Percentiles rank a stretch among this genome's conserved stretches.
phyloP scores from a whole-genome alignment of 2,888 invertebrate genomes.

The Ophion ellenae region DNA sequence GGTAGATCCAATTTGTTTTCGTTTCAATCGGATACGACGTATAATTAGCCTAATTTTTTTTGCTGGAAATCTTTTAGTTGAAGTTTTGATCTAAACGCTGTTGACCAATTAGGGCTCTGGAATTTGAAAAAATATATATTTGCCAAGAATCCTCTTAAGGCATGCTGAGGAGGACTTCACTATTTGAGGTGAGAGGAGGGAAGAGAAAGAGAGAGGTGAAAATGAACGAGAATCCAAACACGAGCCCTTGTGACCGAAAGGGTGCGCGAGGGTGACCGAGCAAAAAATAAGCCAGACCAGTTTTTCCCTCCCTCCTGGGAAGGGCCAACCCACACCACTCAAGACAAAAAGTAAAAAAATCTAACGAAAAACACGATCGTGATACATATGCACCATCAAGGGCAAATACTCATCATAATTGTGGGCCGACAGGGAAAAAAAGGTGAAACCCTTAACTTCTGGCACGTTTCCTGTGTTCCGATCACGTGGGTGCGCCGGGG shows the following conservation, averaged over 20 bases:
- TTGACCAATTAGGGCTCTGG: slow-evolving; percentile 39
- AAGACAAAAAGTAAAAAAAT: slow-evolving; percentile 18
- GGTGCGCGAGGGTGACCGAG: slow-evolving; percentile 44
- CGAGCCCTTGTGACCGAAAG: slow-evolving; percentile 42
- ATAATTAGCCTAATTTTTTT: slow-evolving; percentile 39
- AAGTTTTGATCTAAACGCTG: slow-evolving; percentile 1
- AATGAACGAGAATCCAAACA: slow-evolving; percentile 48
- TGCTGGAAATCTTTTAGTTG: not conserved
- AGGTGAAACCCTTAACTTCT: slow-evolving; percentile 49
- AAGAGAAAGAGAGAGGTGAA: slow-evolving; percentile 22
- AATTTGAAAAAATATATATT: slow-evolving; percentile 23
- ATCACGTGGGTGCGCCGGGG: slow-evolving; percentile 37
- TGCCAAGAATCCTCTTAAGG: slow-evolving; percentile 12
- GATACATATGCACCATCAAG: slow-evolving; percentile 12
- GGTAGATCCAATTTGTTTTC: not conserved
- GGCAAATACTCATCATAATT: slow-evolving; percentile 41
- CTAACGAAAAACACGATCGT: slow-evolving; percentile 34
- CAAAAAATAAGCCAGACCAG: slow-evolving; percentile 44
- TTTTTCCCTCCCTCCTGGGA: slow-evolving; percentile 14
- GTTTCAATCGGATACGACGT: slow-evolving; percentile 2
- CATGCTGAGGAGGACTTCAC: slow-evolving; percentile 21
- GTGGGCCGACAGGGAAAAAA: slow-evolving; percentile 36
- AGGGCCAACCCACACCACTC: not conserved
- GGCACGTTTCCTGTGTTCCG: slow-evolving; percentile 50
- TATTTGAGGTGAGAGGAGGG: slow-evolving; percentile 12